phyloP scores from a whole-genome alignment of 2,797 vertebrate species.

The Eulemur albifrons region DNA sequence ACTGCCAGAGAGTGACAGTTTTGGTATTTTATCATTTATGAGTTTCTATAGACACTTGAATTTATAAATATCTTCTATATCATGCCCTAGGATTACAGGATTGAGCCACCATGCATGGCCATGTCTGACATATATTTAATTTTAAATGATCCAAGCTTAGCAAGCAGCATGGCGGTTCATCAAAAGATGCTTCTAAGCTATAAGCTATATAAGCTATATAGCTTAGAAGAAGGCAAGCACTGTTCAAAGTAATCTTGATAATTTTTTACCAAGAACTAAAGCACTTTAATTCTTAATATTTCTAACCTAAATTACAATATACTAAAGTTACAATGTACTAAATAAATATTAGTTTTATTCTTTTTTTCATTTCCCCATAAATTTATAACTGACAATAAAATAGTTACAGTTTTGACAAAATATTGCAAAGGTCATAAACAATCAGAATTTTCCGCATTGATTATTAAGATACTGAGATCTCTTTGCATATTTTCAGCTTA shows the following conservation, averaged over 20 bases:
- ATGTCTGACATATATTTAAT: background rate
- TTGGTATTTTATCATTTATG: conserved; percentile 9
- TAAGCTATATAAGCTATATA: background rate
- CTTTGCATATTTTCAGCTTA: background rate
- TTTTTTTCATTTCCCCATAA: background rate
- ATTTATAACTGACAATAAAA: background rate
- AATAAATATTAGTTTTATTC: background rate
- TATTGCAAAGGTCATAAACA: background rate
- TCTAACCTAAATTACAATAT: background rate
- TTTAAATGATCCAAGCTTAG: background rate
- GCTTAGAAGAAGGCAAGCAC: background rate
- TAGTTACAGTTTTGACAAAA: background rate
- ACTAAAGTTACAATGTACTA: background rate
- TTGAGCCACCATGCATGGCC: no score
- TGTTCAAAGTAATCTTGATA: background rate
- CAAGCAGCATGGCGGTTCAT: background rate
- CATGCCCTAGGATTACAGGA: background rate
- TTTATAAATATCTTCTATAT: background rate
- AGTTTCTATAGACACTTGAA: background rate
- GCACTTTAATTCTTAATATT: background rate
- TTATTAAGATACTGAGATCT: background rate
- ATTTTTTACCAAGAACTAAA: background rate
- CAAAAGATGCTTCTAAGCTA: background rate
- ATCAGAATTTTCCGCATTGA: background rate
- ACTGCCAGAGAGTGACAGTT: background rate